Evolutionary conservation across 2,888 invertebrate genomes (phyloP).

Genomic region (Drosophila heteroneura): DNA sequence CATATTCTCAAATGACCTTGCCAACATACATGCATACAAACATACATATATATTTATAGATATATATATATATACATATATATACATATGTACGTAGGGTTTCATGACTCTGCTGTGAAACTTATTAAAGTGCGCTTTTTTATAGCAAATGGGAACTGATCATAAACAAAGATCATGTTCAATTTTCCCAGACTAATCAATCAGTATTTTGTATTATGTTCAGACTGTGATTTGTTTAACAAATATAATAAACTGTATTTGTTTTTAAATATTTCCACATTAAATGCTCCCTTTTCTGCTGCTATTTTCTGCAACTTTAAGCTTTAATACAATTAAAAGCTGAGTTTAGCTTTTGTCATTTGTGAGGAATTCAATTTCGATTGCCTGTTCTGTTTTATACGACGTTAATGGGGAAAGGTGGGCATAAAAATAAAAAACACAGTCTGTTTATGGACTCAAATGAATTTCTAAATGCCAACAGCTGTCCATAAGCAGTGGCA

Average conservation of each 20-base stretch:
- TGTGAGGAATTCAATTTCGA: conserved; percentile 30
- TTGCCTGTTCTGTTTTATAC: conserved; percentile 8
- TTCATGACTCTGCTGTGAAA: conserved; percentile 37
- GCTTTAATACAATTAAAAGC: not conserved
- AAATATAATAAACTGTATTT: not conserved
- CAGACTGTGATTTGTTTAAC: not conserved
- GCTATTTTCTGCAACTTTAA: not conserved
- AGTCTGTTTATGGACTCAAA: conserved; percentile 56
- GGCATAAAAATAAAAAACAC: conserved; percentile 13
- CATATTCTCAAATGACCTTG: conserved; percentile 49
- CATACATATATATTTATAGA: not conserved
- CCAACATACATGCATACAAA: conserved; percentile 7
- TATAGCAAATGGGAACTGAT: conserved; percentile 21
- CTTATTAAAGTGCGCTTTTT: conserved; percentile 24
- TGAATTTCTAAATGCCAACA: conserved; percentile 44
- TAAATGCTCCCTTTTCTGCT: not conserved
- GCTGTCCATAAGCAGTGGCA: conserved; percentile 23
- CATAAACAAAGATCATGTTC: conserved; percentile 1
- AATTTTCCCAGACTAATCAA: not conserved
- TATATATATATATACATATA: not conserved
- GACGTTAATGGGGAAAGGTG: conserved; percentile 10
- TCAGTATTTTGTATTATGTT: not conserved
- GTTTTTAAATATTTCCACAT: not conserved
- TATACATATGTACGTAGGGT: conserved; percentile 6
- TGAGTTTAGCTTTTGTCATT: conserved; percentile 17